These are phyloP conservation scores for Alentia gelatinosa DNA, from an alignment of 2,888 invertebrate genomes.

Conservation along the genomic window DNA sequence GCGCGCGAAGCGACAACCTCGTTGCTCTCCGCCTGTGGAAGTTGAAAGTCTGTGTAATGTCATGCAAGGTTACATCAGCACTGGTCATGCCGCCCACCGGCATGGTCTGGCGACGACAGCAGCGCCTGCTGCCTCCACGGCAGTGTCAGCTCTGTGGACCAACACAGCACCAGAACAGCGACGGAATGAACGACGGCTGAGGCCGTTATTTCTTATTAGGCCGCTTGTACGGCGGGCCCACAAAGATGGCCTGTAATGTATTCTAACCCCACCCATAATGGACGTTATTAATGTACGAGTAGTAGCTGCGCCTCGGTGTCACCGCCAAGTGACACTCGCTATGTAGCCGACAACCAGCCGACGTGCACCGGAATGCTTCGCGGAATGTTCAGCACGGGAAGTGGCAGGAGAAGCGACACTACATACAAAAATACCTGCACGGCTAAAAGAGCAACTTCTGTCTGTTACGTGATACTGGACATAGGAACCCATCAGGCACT, in stretches of 20 bases:
- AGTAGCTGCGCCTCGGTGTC: background rate
- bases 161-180: background rate
- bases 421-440: background rate
- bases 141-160: background rate
- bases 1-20: background rate
- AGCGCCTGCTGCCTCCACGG: background rate
- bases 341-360: background rate
- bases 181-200: background rate
- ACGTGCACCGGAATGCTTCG: background rate
- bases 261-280: background rate
- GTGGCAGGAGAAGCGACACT: background rate
- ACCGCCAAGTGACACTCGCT: background rate
- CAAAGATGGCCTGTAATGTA: background rate
- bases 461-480: background rate
- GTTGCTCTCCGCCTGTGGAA: background rate
- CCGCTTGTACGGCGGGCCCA: background rate
- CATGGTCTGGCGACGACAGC: background rate
- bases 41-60: background rate
- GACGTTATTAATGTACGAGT: background rate
- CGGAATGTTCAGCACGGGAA: background rate
- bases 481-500: too few species aligned
- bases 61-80: constrained; percentile 16
- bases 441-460: too few species aligned
- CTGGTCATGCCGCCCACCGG: background rate
- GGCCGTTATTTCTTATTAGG: background rate